These are phyloP conservation scores for Eulemur macaco DNA, from an alignment of 2,113 vertebrate species.

Conservation along the genomic window DNA sequence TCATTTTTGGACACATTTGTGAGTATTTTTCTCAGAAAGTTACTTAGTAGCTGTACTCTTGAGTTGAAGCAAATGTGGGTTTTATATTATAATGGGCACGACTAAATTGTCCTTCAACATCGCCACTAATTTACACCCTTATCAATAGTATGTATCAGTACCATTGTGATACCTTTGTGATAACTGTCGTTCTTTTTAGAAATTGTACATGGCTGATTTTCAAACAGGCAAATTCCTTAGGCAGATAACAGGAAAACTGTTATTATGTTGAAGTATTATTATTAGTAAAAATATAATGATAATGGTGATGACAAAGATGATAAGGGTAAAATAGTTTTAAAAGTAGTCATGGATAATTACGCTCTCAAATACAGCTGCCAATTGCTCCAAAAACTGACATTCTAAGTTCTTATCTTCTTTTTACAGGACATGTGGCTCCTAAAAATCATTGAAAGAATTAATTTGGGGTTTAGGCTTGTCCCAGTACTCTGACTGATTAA, in stretches of 20 bases:
- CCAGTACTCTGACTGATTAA: constrained; percentile 74
- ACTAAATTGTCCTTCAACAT: background rate
- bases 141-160: background rate
- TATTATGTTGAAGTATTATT: background rate
- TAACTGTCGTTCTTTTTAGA: background rate
- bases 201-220: background rate
- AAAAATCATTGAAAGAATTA: constrained; percentile 80
- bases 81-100: background rate
- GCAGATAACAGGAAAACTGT: background rate
- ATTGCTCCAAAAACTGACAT: constrained; percentile 72
- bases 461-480: constrained; percentile 70
- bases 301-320: background rate
- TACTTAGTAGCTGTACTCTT: background rate
- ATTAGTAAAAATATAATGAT: background rate
- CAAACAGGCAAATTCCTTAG: background rate
- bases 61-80: background rate
- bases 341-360: constrained; percentile 61
- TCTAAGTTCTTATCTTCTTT: constrained; percentile 75
- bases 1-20: background rate
- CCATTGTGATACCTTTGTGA: background rate
- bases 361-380: constrained; percentile 61
- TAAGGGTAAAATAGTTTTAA: constrained; percentile 37
- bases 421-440: constrained; percentile 73
- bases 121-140: background rate
- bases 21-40: background rate